Percentiles rank a stretch among this genome's conserved stretches.
Evolutionary conservation across 2,888 invertebrate genomes (phyloP).

Genomic region (Microchrysa polita): DNA sequence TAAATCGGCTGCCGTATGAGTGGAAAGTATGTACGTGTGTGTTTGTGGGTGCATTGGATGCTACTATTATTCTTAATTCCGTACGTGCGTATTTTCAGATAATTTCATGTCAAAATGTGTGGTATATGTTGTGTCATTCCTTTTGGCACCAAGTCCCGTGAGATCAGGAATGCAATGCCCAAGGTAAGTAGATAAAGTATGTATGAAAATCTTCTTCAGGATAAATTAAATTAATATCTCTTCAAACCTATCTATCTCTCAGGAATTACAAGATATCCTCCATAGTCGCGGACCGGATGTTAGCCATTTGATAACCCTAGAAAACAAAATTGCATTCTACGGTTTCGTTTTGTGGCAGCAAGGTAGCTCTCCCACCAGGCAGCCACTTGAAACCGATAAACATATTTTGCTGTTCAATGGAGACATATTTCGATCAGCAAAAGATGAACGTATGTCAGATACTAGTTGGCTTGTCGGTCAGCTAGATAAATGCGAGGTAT

Average conservation of each 20-base stretch:
- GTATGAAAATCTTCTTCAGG: not conserved
- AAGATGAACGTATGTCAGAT: slow-evolving; percentile 65
- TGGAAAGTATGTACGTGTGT: too few species aligned
- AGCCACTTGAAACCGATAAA: slow-evolving; percentile 73
- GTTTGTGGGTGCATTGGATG: too few species aligned
- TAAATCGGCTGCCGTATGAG: too few species aligned
- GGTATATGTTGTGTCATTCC: slow-evolving; percentile 33
- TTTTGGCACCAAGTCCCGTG: not conserved
- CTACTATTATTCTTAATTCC: too few species aligned
- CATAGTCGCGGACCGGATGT: slow-evolving; percentile 54
- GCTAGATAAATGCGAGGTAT: slow-evolving; percentile 55
- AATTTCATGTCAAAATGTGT: slow-evolving; percentile 7
- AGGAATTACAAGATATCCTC: slow-evolving; percentile 47
- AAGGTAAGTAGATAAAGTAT: not conserved
- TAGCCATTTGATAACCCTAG: not conserved
- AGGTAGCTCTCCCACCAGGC: slow-evolving; percentile 71
- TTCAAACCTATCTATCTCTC: not conserved
- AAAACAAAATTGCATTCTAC: slow-evolving; percentile 53
- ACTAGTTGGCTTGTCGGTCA: slow-evolving; percentile 66
- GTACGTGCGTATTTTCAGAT: too few species aligned
- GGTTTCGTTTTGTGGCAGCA: slow-evolving; percentile 86
- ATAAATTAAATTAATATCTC: too few species aligned
- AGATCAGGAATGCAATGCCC: not conserved
- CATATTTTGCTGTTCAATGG: slow-evolving; percentile 88
- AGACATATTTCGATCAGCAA: slow-evolving; percentile 76